Evolutionary conservation across 2,113 vertebrate genomes (phyloP), one percentile per base, ranked within the genome.

Genomic region (Bucco capensis): DNA sequence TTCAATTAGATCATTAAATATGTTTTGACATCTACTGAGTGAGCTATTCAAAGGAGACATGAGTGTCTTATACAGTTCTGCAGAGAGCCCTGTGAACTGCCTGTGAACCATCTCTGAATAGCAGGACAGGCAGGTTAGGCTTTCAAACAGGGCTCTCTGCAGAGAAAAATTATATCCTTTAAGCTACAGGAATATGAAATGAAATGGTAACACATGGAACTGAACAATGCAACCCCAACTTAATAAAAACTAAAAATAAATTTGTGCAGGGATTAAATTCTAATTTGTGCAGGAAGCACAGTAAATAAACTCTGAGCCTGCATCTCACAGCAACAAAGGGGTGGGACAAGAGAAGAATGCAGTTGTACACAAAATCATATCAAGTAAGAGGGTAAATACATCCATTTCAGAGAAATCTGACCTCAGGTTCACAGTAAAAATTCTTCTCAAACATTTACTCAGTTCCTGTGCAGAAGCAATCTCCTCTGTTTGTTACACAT

Each of bases 281-380:
- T 27, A 30, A 60, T 64, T 80, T 25, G 5, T 40, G 61, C 30
- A 87, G 62, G 30, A 14, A 90, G 66, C 30, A 21, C 0, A 1
- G 73, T 49, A 95, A 92, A 95, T 21, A 76, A 90, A 83, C 28
- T 71, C 38, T 35, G 47, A 91, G 57, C 22, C 42, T 35, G 53
- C 35, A 88, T 78, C 86, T 82, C 83, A 79, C 24, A 89, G 94
- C 67, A 95, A 67, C 89, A 84, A 5, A 89, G 33, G 91, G 93
- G 92, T 94, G 90, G 84, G 76, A 71, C 80, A 67, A 88, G 49
- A 82, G 73, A 96, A 95, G 90, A 91, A 94, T 89, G 74, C n/a
- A 78, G 70, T 4, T 81, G 87, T 83, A 89, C 65, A 95, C 79
- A 91, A 93, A 95, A 96, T 81, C 44, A 73, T 46, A 94, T 58